A percentile compares a stretch with the other conserved stretches of the same genome.
These are phyloP conservation scores for Pheosia tremula DNA, from an alignment of 2,888 invertebrate genomes.

Conservation along the genomic window DNA sequence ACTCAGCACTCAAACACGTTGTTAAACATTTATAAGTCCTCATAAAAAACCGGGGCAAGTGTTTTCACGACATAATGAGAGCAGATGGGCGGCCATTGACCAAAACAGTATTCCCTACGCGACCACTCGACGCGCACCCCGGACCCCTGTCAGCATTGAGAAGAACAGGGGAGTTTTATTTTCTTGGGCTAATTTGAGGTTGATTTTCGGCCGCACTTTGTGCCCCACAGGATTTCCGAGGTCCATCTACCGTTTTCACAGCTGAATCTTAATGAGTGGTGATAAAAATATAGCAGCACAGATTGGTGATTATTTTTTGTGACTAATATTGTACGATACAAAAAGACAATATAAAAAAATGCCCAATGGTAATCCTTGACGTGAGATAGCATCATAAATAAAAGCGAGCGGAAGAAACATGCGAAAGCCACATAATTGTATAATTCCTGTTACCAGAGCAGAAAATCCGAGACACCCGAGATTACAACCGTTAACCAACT, in stretches of 20 bases:
- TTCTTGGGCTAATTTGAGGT: constrained; percentile 68
- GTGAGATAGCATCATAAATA: constrained; percentile 43
- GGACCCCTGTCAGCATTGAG: constrained; percentile 58
- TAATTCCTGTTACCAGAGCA: constrained; percentile 71
- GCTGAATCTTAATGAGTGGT: constrained; percentile 32
- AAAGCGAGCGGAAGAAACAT: constrained; percentile 56
- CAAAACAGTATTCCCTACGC: constrained; percentile 53
- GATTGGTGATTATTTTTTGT: background rate
- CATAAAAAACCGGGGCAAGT: constrained; percentile 55
- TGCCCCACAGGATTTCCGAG: constrained; percentile 46
- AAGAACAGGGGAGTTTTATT: constrained; percentile 64
- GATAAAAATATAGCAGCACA: background rate
- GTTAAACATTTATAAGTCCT: constrained; percentile 52
- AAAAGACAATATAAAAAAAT: background rate
- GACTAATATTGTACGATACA: background rate
- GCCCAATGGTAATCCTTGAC: background rate
- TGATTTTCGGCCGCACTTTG: constrained; percentile 51
- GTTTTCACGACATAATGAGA: constrained; percentile 57
- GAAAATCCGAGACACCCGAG: constrained; percentile 76
- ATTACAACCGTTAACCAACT: constrained; percentile 82
- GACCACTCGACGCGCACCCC: constrained; percentile 57
- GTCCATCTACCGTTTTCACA: constrained; percentile 38
- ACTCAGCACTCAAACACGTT: constrained; percentile 28
- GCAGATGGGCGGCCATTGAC: constrained; percentile 57
- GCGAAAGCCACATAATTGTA: constrained; percentile 70